Evolutionary conservation across 2,797 vertebrate species (phyloP).

Genomic region (Neosilurus hyrtlii): DNA sequence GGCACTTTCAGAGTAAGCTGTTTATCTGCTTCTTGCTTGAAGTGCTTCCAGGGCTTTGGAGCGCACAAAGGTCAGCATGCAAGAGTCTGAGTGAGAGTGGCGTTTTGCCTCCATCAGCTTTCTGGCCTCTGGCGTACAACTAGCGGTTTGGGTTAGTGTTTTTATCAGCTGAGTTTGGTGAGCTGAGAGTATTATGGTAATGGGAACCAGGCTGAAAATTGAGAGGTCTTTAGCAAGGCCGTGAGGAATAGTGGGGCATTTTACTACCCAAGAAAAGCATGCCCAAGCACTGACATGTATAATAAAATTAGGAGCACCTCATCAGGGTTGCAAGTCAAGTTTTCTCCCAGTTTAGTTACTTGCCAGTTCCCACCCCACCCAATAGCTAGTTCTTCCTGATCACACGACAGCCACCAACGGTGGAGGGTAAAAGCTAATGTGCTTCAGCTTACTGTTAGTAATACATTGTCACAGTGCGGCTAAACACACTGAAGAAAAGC

Average conservation of each 20-base stretch:
- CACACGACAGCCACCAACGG: not conserved
- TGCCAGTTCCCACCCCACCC: not conserved
- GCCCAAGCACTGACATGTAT: not conserved
- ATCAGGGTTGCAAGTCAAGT: not conserved
- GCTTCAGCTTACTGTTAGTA: not conserved
- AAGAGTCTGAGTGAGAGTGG: constrained; percentile 53
- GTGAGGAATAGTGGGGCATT: constrained; percentile 19
- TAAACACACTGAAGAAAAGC: not conserved
- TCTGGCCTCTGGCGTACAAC: not conserved
- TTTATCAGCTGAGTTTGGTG: constrained; percentile 27
- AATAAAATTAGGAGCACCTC: not conserved
- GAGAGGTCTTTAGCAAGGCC: not conserved
- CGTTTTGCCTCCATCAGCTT: constrained; percentile 17
- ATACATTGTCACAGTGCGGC: not conserved
- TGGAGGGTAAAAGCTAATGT: not conserved
- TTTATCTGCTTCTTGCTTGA: constrained; percentile 69
- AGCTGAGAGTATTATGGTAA: constrained; percentile 59
- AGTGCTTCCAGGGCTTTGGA: constrained; percentile 69
- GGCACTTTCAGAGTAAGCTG: constrained; percentile 68
- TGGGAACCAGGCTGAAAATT: constrained; percentile 34
- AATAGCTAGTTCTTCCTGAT: not conserved
- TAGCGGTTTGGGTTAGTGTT: constrained; percentile 23
- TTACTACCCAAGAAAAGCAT: not conserved
- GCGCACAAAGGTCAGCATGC: constrained; percentile 67
- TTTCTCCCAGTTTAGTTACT: not conserved